phyloP scores from a whole-genome alignment of 2,888 invertebrate species.

The Lasioglossum pauxillum region DNA sequence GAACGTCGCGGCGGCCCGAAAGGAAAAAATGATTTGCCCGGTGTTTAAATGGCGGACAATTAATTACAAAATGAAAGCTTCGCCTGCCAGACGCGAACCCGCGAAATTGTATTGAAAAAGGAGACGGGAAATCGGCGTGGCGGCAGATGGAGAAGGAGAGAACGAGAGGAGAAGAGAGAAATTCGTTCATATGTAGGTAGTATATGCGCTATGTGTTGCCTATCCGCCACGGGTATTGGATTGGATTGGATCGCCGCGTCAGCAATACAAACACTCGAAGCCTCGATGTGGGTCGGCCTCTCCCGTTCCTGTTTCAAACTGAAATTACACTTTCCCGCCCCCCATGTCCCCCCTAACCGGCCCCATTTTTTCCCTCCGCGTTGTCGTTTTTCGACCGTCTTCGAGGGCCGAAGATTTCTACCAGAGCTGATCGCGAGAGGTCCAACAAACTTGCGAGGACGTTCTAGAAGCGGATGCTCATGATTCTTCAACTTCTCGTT shows the following conservation, averaged over 20 bases:
- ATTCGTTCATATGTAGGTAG: conserved; percentile 63
- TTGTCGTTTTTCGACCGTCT: conserved; percentile 53
- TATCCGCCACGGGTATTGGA: conserved; percentile 78
- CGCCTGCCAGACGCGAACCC: conserved; percentile 38
- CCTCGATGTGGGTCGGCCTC: conserved; percentile 82
- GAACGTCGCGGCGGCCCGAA: conserved; percentile 12
- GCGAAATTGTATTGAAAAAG: conserved; percentile 67
- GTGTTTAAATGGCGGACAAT: conserved; percentile 56
- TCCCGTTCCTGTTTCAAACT: conserved; percentile 82
- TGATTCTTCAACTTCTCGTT: background rate
- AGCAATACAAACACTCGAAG: conserved; percentile 84
- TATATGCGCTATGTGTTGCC: conserved; percentile 56
- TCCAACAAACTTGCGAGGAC: background rate
- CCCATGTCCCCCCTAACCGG: conserved; percentile 43
- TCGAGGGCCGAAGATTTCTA: conserved; percentile 1
- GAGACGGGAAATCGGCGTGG: conserved; percentile 18
- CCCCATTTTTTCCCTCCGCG: conserved; percentile 50
- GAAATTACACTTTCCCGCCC: conserved; percentile 82
- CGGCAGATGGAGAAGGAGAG: conserved; percentile 14
- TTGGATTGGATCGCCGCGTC: conserved; percentile 84
- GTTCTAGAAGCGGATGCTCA: background rate
- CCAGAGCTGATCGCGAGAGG: background rate
- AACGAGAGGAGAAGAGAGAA: conserved; percentile 39
- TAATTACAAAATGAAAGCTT: conserved; percentile 61
- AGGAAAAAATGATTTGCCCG: conserved; percentile 46